Evolutionary conservation across 2,797 vertebrate species (phyloP).

Genomic region (Sebastiscus albofasciatus): DNA sequence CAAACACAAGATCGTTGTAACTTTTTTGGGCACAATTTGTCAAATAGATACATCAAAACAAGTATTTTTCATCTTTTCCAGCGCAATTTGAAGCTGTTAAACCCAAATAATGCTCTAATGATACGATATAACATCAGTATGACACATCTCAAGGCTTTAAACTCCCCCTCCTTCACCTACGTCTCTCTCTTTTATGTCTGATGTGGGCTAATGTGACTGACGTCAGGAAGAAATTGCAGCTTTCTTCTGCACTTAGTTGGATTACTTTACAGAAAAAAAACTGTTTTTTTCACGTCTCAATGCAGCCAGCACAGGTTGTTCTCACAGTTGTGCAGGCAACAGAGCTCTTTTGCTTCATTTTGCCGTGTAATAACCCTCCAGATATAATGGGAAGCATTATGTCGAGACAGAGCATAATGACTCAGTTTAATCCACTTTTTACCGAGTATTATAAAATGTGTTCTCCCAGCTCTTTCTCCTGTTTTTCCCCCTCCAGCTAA

Average conservation of each 20-base stretch:
- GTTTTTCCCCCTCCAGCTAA: constrained; percentile 57
- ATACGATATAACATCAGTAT: background rate
- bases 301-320: background rate
- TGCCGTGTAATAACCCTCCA: constrained; percentile 30
- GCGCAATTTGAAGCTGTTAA: background rate
- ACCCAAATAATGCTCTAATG: background rate
- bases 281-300: constrained; percentile 1
- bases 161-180: background rate
- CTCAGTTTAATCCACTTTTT: constrained; percentile 59
- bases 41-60: background rate
- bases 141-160: background rate
- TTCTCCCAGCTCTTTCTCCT: constrained; percentile 47
- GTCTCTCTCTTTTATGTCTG: constrained; percentile 19
- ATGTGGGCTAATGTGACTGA: background rate
- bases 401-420: constrained; percentile 48
- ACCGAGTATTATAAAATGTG: constrained; percentile 52
- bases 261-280: constrained; percentile 9
- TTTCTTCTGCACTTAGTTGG: constrained; percentile 34
- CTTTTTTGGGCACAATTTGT: background rate
- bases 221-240: constrained; percentile 23
- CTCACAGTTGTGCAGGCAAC: constrained; percentile 15
- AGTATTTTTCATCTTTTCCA: background rate
- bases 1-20: background rate
- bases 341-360: constrained; percentile 29
- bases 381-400: constrained; percentile 50